Conservation (phyloP, 2,888 invertebrate genomes). For the Parapristionchus giblindavisi region DNA sequence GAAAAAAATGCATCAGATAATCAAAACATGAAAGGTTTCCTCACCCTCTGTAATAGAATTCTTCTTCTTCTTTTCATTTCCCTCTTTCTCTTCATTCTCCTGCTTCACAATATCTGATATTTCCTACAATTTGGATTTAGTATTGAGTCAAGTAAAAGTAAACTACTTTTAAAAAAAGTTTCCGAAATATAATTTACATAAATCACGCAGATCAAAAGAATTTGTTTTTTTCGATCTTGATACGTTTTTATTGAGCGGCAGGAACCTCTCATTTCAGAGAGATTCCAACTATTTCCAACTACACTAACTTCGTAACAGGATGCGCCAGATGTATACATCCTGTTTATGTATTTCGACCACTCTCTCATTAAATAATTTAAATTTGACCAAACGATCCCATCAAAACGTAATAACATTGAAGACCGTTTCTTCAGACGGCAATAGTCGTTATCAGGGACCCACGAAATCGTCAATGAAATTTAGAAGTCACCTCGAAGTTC, state of each 20-base stretch:
- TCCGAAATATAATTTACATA: neutral
- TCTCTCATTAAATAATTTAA: too few relatives aligned
- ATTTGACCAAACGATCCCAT: too few relatives aligned
- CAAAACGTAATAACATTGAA: too few relatives aligned
- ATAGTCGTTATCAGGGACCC: too few relatives aligned
- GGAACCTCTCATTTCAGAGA: constrained; percentile 3
- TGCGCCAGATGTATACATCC: too few relatives aligned
- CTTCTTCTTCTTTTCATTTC: neutral
- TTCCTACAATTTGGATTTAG: constrained; percentile 9
- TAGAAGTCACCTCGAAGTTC: too few relatives aligned
- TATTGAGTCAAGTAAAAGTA: too few relatives aligned
- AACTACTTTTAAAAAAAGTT: neutral
- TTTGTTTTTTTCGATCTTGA: neutral
- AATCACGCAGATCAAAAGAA: neutral
- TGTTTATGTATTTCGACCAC: too few relatives aligned
- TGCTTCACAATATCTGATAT: constrained; percentile 25
- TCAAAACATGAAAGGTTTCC: neutral
- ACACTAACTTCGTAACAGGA: too few relatives aligned
- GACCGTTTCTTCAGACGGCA: too few relatives aligned
- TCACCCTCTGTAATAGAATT: neutral
- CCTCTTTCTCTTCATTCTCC: neutral
- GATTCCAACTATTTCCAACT: too few relatives aligned
- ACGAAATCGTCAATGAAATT: too few relatives aligned
- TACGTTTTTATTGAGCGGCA: neutral
- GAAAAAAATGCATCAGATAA: neutral